Evolutionary conservation across 2,888 invertebrate genomes (phyloP).

Genomic region (Tinea trinotella): DNA sequence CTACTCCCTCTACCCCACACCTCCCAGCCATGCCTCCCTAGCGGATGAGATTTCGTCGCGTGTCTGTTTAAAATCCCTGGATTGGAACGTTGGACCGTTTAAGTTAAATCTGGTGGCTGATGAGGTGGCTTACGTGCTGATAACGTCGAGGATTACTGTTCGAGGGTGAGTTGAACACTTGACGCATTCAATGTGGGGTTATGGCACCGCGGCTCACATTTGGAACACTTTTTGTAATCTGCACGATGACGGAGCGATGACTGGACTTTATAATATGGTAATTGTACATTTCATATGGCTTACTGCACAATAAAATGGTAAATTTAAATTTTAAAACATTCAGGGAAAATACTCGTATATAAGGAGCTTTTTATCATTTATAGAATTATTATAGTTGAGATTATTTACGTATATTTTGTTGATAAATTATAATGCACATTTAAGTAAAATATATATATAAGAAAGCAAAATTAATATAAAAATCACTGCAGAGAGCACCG

Average conservation of each 20-base stretch:
- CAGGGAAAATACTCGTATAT: too few relatives aligned
- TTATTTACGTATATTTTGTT: too few relatives aligned
- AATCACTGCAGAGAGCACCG: not conserved
- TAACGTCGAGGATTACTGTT: constrained; percentile 4
- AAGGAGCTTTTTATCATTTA: too few relatives aligned
- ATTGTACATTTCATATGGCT: too few relatives aligned
- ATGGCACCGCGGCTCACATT: not conserved
- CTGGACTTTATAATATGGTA: too few relatives aligned
- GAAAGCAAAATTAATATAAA: not conserved
- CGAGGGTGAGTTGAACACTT: not conserved
- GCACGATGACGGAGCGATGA: too few relatives aligned
- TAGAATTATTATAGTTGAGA: too few relatives aligned
- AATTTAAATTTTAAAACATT: too few relatives aligned
- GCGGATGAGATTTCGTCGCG: constrained; percentile 3
- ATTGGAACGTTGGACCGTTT: constrained; percentile 1
- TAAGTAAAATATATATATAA: too few relatives aligned
- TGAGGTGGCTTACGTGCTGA: constrained; percentile 12
- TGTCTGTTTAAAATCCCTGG: constrained; percentile 10
- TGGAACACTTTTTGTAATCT: not conserved
- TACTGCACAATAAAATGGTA: too few relatives aligned
- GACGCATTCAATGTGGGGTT: not conserved
- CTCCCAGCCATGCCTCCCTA: not conserved
- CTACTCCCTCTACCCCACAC: not conserved
- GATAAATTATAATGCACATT: too few relatives aligned
- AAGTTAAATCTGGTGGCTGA: constrained; percentile 11